Evolutionary conservation across 2,113 vertebrate species (phyloP), one percentile per base, ranked within the genome.

Genomic region (Engystomops pustulosus): DNA sequence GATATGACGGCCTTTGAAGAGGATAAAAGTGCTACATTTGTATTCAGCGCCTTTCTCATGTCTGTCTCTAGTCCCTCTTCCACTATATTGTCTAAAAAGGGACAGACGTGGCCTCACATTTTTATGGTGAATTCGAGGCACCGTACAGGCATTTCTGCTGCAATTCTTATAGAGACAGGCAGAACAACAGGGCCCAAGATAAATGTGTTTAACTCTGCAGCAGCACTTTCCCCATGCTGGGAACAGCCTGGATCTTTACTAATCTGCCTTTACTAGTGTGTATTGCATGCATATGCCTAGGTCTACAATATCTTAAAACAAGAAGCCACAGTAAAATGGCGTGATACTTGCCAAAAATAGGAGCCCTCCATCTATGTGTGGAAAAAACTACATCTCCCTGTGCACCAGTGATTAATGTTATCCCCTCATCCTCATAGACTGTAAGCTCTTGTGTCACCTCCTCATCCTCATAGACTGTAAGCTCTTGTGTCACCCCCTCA

Each of bases 11-110:
- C 9, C 62, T 67, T 67, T 67, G 17, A 67, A 36, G 32, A 34
- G 62, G 32, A 67, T 67, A 36, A 67, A 67, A 67, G 32, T 67
- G 17, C 62, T 67, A 67, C 62, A 67, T 67, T 67, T 34, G 71
- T 49, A 74, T 74, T 49, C 27, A 30, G 10, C 7, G 20, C 44
- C 20, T 30, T 49, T 49, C 23, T 74, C 71, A 74, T 49, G 71
- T 32, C 68, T 38, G 32, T 72, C 36, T 44, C 55, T 23, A 14
- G 32, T 67, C 34, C 32, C 62, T 67, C 32, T 67, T 17, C 18
- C 62, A 36, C 62, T 67, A 7, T 36, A 67, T 36, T 67, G 62
- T 36, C 62, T 34, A 20, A 36, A 27, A 36, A 67, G 62, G 62
- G 30, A 36, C 62, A 67, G 62, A 67, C 62, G 34, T 41, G 67